These are phyloP conservation scores for Halocynthia roretzi DNA, from an alignment of 23 tunicate species.

Conservation along the genomic window DNA sequence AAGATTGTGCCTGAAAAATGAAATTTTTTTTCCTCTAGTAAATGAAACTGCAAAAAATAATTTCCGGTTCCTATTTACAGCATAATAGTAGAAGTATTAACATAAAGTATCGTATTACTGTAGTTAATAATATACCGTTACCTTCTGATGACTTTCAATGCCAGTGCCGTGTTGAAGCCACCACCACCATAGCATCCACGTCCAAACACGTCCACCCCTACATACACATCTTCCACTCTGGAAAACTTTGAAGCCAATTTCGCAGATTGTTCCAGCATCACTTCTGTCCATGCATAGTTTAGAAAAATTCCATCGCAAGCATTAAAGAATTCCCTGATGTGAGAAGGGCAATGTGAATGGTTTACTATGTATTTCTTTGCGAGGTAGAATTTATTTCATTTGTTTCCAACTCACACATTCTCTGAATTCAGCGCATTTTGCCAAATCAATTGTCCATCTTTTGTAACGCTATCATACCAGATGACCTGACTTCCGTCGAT, in stretches of 20 bases:
- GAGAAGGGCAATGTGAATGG: not conserved
- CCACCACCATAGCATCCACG: conserved; percentile 90
- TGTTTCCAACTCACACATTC: conserved; percentile 38
- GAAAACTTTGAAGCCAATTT: not conserved
- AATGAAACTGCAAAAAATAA: no score
- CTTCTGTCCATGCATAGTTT: conserved; percentile 79
- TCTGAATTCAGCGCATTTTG: conserved; percentile 70
- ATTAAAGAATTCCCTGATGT: conserved; percentile 47
- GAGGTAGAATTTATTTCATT: not conserved
- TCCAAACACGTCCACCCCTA: conserved; percentile 97
- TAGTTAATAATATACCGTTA: conserved; percentile 12
- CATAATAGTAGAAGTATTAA: no score
- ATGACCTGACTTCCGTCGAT: conserved; percentile 32
- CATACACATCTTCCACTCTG: conserved; percentile 42
- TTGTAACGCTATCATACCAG: conserved; percentile 92
- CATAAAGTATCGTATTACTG: no score
- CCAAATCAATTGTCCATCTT: conserved; percentile 57
- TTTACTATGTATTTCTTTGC: not conserved
- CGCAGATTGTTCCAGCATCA: conserved; percentile 17
- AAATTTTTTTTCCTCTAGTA: not conserved
- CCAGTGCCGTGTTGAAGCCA: conserved; percentile 54
- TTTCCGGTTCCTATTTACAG: no score
- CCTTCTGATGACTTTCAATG: conserved; percentile 43
- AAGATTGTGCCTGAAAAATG: conserved; percentile 30
- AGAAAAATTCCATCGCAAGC: conserved; percentile 77